These are phyloP conservation scores for Andrena flavipes DNA, from an alignment of 2,888 invertebrate genomes.

Conservation along the genomic window DNA sequence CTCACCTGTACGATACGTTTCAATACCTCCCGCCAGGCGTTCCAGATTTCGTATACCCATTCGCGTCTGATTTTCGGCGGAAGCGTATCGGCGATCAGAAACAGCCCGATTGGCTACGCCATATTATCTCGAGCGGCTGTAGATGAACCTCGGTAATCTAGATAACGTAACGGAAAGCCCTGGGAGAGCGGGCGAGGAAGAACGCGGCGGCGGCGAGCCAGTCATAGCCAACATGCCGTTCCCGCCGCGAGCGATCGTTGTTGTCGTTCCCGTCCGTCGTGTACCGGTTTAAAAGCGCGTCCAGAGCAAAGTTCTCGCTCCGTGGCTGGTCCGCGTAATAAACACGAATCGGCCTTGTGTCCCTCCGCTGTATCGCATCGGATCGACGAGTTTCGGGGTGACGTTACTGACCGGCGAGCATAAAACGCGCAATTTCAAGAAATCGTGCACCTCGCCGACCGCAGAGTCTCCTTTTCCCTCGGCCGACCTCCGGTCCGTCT, in stretches of 20 bases:
- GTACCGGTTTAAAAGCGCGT: slow-evolving; percentile 77
- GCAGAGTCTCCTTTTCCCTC: not conserved
- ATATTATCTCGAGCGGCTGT: slow-evolving; percentile 12
- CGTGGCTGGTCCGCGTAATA: slow-evolving; percentile 5
- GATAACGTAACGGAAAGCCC: slow-evolving; percentile 56
- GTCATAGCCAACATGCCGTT: slow-evolving; percentile 80
- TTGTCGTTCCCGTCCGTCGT: slow-evolving; percentile 65
- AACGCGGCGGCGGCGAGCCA: slow-evolving; percentile 53
- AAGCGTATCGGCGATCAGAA: not conserved
- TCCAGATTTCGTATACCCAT: not conserved
- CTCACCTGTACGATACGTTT: not conserved
- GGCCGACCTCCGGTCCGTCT: too few relatives aligned
- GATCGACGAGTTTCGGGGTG: slow-evolving; percentile 4
- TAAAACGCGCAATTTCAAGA: too few relatives aligned
- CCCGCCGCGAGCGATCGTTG: slow-evolving; percentile 70
- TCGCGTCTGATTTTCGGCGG: not conserved
- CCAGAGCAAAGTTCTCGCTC: slow-evolving; percentile 61
- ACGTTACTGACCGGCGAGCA: slow-evolving; percentile 30
- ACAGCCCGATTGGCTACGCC: slow-evolving; percentile 35
- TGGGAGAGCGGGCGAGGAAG: slow-evolving; percentile 52
- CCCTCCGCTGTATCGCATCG: not conserved
- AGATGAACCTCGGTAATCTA: slow-evolving; percentile 48
- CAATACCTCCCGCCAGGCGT: not conserved
- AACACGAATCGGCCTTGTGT: not conserved
- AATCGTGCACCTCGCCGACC: not conserved